These are phyloP conservation scores for Stictonetta naevosa DNA, from an alignment of 2,113 vertebrate species.

Conservation along the genomic window DNA sequence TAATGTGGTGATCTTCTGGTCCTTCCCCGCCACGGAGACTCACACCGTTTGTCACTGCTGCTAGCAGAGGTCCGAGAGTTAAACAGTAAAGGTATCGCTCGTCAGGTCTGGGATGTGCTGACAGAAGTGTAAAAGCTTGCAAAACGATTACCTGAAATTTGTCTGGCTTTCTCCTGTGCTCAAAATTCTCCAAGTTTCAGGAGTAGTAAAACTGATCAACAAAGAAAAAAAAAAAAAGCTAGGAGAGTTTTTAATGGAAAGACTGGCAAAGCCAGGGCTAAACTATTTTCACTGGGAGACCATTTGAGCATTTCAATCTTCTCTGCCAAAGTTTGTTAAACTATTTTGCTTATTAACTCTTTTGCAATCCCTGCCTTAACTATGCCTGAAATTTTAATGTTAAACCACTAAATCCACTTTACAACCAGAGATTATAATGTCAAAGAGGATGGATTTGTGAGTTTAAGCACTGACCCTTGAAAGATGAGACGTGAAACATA, in stretches of 20 bases:
- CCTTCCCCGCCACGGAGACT: background rate
- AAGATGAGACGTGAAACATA: constrained; percentile 18
- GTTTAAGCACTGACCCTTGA: constrained; percentile 43
- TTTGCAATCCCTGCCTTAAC: constrained; percentile 55
- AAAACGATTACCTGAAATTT: background rate
- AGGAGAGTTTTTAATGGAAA: constrained; percentile 16
- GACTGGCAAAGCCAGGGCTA: constrained; percentile 8
- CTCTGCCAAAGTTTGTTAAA: constrained; percentile 51
- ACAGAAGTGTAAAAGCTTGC: constrained; percentile 11
- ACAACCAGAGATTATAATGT: constrained; percentile 53
- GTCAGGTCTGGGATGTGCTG: background rate
- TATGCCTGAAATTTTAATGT: constrained; percentile 62
- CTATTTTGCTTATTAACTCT: constrained; percentile 59
- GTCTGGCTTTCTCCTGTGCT: background rate
- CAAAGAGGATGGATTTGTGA: constrained; percentile 55
- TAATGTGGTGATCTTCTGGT: background rate
- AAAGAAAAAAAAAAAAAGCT: constrained; percentile 23
- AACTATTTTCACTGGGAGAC: background rate
- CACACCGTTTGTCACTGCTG: background rate
- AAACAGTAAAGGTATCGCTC: background rate
- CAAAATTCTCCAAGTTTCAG: background rate
- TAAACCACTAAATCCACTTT: constrained; percentile 63
- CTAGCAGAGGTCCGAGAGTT: background rate
- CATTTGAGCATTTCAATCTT: background rate
- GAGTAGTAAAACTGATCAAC: background rate